phyloP scores from a whole-genome alignment of 2,113 vertebrate genomes.

The Heloderma charlesbogerti region DNA sequence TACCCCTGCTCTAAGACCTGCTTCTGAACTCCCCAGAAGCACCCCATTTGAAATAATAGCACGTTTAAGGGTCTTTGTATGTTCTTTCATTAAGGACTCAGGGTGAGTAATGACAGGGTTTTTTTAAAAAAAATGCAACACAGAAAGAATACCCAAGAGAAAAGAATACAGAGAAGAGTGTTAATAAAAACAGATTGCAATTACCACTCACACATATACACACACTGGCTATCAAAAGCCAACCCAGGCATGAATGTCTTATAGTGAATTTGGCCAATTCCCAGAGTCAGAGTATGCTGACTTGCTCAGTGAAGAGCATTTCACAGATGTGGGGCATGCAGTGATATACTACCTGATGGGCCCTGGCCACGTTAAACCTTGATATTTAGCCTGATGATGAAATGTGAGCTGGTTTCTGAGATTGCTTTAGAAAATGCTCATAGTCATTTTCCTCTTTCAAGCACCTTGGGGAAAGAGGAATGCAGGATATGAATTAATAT shows the following conservation, averaged over 20 bases:
- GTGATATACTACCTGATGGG: not conserved
- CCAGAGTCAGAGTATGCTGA: not conserved
- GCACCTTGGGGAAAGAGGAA: constrained; percentile 24
- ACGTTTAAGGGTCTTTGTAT: too few relatives aligned
- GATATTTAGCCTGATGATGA: not conserved
- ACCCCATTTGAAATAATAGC: too few relatives aligned
- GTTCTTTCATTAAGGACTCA: too few relatives aligned
- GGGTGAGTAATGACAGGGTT: too few relatives aligned
- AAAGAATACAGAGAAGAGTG: too few relatives aligned
- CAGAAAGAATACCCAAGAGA: too few relatives aligned
- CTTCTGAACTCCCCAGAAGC: too few relatives aligned
- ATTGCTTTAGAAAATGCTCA: constrained; percentile 21
- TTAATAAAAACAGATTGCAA: not conserved
- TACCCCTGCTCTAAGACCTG: too few relatives aligned
- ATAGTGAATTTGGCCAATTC: not conserved
- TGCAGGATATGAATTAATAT: constrained; percentile 51
- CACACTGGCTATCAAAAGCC: not conserved
- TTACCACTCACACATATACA: not conserved
- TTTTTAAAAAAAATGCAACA: too few relatives aligned
- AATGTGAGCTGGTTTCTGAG: not conserved
- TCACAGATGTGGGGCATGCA: not conserved
- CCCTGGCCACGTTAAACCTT: not conserved
- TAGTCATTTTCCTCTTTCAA: not conserved
- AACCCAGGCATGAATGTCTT: not conserved
- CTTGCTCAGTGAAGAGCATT: not conserved